A percentile compares a stretch with the other conserved stretches of the same genome.
phyloP scores from a whole-genome alignment of 2,888 invertebrate species.

The Amorpha juglandis region DNA sequence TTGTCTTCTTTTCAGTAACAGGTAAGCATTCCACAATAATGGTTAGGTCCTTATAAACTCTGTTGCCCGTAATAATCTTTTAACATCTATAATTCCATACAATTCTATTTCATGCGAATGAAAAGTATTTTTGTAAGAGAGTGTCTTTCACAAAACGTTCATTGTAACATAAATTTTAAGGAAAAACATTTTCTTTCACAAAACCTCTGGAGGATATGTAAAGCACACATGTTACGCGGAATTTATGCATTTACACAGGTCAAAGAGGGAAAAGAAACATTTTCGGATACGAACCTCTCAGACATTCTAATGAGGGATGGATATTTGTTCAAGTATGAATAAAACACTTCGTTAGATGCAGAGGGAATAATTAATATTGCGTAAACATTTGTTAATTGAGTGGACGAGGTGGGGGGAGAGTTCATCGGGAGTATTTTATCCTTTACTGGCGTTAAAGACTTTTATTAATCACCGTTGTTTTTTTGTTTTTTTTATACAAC shows the following conservation, averaged over 20 bases:
- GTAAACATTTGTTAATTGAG: slow-evolving; percentile 23
- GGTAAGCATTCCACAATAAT: no score
- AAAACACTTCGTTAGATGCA: slow-evolving; percentile 40
- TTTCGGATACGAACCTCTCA: slow-evolving; percentile 64
- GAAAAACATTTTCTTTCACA: neutral
- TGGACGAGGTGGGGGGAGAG: slow-evolving; percentile 1
- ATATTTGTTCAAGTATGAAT: slow-evolving; percentile 54
- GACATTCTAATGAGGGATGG: slow-evolving; percentile 69
- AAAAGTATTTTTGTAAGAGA: neutral
- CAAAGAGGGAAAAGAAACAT: slow-evolving; percentile 63
- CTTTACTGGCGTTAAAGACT: no score
- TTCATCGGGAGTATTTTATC: neutral
- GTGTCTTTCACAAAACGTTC: slow-evolving; percentile 12
- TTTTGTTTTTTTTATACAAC: no score
- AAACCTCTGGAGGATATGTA: slow-evolving; percentile 28
- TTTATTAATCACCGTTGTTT: no score
- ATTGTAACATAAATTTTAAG: slow-evolving; percentile 9
- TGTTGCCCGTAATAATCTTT: neutral
- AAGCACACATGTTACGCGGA: slow-evolving; percentile 53
- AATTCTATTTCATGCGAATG: neutral
- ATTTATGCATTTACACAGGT: slow-evolving; percentile 59
- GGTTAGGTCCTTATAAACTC: no score
- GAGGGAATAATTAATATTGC: slow-evolving; percentile 27
- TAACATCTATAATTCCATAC: neutral
- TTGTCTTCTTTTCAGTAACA: no score